Evolutionary conservation across 2,797 vertebrate species (phyloP).

Genomic region (Falco cherrug): DNA sequence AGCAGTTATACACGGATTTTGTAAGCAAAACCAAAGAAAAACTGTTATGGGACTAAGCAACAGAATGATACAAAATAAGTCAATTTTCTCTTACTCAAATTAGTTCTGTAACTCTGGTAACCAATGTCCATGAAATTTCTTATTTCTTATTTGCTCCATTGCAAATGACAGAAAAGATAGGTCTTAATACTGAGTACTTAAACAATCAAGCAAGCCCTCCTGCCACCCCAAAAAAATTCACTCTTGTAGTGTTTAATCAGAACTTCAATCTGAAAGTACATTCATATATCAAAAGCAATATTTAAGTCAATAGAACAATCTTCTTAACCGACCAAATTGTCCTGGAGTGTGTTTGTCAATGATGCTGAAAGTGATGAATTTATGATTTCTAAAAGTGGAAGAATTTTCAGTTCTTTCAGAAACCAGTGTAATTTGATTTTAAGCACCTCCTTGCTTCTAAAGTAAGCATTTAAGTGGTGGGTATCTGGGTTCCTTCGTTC

Average conservation of each 20-base stretch:
- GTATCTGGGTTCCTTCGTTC: neutral
- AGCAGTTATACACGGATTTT: neutral
- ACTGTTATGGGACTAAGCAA: neutral
- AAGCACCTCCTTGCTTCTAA: neutral
- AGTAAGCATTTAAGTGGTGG: neutral
- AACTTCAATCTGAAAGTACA: neutral
- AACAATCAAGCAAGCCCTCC: neutral
- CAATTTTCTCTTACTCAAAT: neutral
- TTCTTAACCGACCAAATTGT: neutral
- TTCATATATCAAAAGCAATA: neutral
- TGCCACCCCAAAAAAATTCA: neutral
- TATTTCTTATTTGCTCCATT: neutral
- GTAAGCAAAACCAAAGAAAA: neutral
- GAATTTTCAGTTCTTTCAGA: neutral
- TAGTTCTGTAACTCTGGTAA: neutral
- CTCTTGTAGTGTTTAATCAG: neutral
- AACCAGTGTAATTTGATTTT: neutral
- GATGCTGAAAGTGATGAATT: neutral
- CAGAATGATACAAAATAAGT: neutral
- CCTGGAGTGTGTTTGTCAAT: neutral
- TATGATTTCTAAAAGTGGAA: neutral
- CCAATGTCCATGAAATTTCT: neutral
- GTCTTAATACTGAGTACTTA: neutral
- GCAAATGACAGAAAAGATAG: neutral
- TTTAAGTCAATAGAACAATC: neutral